Conservation (phyloP, 2,888 invertebrate genomes). For the Alentia gelatinosa region DNA sequence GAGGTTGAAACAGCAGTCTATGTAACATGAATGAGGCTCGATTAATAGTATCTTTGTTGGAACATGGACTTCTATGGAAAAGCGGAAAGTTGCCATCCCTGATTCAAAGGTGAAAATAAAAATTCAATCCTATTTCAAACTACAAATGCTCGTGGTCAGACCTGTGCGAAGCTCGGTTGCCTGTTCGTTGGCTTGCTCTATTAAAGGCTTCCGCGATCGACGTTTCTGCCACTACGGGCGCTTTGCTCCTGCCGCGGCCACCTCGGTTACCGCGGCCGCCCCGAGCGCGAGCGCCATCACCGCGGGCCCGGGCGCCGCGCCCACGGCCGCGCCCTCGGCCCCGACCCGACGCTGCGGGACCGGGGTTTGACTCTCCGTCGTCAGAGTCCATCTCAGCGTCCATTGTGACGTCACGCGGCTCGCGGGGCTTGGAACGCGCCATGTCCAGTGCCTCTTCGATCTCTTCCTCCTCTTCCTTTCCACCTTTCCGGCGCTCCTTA, state of each 20-base stretch:
- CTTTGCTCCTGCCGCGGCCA: neutral
- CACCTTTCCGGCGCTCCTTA: slow-evolving; percentile 78
- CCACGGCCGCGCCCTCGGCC: slow-evolving; percentile 54
- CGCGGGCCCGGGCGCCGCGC: neutral
- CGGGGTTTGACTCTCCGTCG: neutral
- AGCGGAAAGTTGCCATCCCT: no score
- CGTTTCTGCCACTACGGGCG: neutral
- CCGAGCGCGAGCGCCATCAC: slow-evolving; percentile 9
- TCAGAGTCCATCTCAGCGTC: slow-evolving; percentile 25
- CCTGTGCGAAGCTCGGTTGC: no score
- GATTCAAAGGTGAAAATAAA: no score
- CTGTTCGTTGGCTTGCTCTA: neutral
- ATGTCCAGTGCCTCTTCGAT: slow-evolving; percentile 66
- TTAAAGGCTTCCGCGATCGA: slow-evolving; percentile 30
- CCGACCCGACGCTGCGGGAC: neutral
- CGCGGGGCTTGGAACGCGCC: slow-evolving; percentile 27
- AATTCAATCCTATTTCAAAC: no score
- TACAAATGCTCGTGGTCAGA: no score
- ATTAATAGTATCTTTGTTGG: no score
- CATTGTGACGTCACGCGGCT: neutral
- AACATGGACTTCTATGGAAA: no score
- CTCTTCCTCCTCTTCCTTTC: slow-evolving; percentile 71
- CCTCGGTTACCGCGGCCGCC: slow-evolving; percentile 53
- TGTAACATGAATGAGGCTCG: no score
- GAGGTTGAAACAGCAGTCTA: no score